These are phyloP conservation scores for Capromys pilorides DNA, from an alignment of 2,797 vertebrate species.

Conservation along the genomic window DNA sequence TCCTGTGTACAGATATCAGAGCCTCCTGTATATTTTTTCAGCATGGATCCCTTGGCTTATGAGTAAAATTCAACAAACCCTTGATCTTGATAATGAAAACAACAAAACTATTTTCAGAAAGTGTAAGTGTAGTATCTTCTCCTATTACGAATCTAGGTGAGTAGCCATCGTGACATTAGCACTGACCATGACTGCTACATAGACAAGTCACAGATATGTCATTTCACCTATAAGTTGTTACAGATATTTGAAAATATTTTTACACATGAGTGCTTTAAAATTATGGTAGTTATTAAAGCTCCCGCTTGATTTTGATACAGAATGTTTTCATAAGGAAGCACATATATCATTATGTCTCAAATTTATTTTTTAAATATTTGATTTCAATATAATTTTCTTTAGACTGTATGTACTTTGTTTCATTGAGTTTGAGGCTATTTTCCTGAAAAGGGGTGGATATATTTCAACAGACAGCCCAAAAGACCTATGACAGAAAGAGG, in stretches of 20 bases:
- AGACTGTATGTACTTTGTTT: neutral
- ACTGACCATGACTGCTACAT: neutral
- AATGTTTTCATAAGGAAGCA: constrained; percentile 52
- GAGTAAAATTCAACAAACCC: neutral
- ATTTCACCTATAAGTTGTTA: neutral
- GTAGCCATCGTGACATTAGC: neutral
- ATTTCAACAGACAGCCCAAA: neutral
- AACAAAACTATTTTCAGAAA: constrained; percentile 1
- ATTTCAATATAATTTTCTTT: constrained; percentile 41
- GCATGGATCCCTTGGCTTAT: neutral
- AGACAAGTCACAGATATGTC: constrained; percentile 10
- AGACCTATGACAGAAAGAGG: neutral
- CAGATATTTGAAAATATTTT: constrained; percentile 12
- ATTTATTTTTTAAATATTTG: constrained; percentile 30
- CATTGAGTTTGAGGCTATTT: neutral
- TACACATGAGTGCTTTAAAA: constrained; percentile 9
- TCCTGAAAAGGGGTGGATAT: neutral
- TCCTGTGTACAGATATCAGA: neutral
- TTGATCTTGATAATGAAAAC: neutral
- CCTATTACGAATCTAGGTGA: neutral
- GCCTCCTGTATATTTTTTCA: neutral
- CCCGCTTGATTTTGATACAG: constrained; percentile 13
- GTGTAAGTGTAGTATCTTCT: neutral
- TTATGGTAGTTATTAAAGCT: constrained; percentile 4
- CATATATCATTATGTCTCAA: neutral